Base-by-base conservation (phyloP, 2,888 invertebrate genomes). In the Heliothis peltigera region DNA sequence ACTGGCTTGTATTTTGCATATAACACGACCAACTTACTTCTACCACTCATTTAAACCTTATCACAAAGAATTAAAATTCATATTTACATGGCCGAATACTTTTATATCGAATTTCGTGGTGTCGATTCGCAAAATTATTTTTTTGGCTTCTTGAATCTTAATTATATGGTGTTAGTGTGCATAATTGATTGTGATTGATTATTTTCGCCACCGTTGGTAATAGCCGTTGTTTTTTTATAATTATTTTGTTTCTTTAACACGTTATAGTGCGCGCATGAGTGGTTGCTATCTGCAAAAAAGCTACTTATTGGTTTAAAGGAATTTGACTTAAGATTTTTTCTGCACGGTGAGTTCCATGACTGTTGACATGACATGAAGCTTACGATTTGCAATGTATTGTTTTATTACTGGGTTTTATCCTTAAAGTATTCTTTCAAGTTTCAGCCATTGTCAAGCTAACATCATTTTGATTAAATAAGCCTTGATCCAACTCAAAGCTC, bases 161-260 rank as follows among this genome's bases (percentile, higher is more conserved):
- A 81, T 79, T 79, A 72, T 64, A 81, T 75, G 57, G 62, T 53
- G 56, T 75, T 79, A 79, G 65, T 65, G 79, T 64, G 54, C 55
- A 81, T 79, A 81, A 81, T 79, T 79, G 80, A 75, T 66, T 79
- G 81, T 79, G 75, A 79, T 79, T 81, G 76, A 79, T 79, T 56
- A 63, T 79, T 79, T 75, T 63, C 55, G 80, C 81, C 81, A 79
- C 79, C 49, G 81, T 79, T 75, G 55, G 79, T 70, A 79, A 75
- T 68, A 65, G 76, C 22, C 18, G 79, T 67, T 71, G 56, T 21
- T 28, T 67, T 61, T 77, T 61, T 71, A 35, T 63, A n/a, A 25
- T 63, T 73, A 52, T 64, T 71, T 71, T 47, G 32, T 54, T 59
- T 79, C 64, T 64, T 64, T 35, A 58, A 65, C 62, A 61, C 55